These are phyloP conservation scores for Epinotia ramella DNA, from an alignment of 2,888 invertebrate genomes.

Conservation along the genomic window DNA sequence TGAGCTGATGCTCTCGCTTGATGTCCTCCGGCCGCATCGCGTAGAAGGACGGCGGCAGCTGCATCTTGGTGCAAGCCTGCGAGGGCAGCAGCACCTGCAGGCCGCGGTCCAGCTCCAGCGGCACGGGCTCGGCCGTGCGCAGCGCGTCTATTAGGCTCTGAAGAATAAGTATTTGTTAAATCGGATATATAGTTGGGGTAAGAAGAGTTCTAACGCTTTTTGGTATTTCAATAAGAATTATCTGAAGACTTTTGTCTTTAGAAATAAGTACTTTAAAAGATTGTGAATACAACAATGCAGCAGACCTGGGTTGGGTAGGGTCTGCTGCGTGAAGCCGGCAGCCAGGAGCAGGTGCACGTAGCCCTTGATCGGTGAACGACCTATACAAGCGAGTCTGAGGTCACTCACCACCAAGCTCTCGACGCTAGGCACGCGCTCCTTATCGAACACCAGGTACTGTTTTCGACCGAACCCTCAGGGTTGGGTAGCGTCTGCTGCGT, in stretches of 20 bases:
- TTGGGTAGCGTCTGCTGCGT: slow-evolving; percentile 83
- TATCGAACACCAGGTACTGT: slow-evolving; percentile 88
- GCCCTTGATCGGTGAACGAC: no score
- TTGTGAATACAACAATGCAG: no score
- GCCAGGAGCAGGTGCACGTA: no score
- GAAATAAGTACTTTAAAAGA: no score
- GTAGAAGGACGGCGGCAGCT: slow-evolving; percentile 94
- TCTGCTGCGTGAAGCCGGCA: no score
- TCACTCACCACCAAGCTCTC: slow-evolving; percentile 83
- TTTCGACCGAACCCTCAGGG: slow-evolving; percentile 82
- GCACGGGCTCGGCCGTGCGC: slow-evolving; percentile 91
- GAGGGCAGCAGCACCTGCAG: slow-evolving; percentile 93
- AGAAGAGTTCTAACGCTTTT: background rate
- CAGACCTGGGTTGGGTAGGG: no score
- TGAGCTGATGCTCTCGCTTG: slow-evolving; percentile 91
- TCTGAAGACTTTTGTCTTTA: no score
- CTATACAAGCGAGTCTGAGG: background rate
- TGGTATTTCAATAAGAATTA: no score
- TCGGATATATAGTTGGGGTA: background rate
- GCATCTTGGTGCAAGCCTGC: slow-evolving; percentile 88
- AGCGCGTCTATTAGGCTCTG: slow-evolving; percentile 91
- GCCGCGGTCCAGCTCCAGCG: slow-evolving; percentile 93
- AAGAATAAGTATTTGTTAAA: background rate
- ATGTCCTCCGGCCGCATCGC: slow-evolving; percentile 92
- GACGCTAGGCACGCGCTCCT: slow-evolving; percentile 83